Base-by-base conservation (phyloP, 2,797 vertebrate species). In the Scarus forsteni region DNA sequence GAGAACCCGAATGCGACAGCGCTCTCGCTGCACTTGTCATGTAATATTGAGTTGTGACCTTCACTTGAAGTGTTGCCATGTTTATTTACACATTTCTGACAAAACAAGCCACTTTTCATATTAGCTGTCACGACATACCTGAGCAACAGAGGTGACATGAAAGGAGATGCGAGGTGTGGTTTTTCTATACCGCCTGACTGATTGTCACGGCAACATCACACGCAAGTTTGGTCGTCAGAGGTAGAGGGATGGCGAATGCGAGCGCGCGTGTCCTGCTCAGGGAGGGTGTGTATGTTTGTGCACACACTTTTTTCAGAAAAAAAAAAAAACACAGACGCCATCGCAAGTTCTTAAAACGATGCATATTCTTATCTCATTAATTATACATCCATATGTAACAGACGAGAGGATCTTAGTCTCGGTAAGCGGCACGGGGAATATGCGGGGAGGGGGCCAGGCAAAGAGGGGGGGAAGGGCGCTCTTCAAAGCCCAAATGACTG, bases 331-430 rank as follows among this genome's bases (percentile, higher is more conserved):
- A 85, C 83, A 92, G 90, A 89, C 88, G 60, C 86, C 84, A 80
- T 81, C 75, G 73, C 75, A 78, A 83, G 73, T 91, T 91, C 91
- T 92, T 88, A 92, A 93, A 93, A 87, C 79, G 88, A 92, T 92
- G 92, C 92, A 92, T 92, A 92, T 92, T 92, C 91, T 90, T 90
- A 88, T 92, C 92, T 93, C 92, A 93, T 93, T 93, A 93, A 93
- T 93, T 93, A 93, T 93, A 93, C 92, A 93, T 93, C 92, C 92
- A 92, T 93, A 92, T 93, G 92, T 93, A 93, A 92, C 91, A 93
- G 92, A 93, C 92, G 90, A 92, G 92, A 91, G 90, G 89, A 92
- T 93, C 92, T 93, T 93, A 93, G 92, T 92, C 85, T 91, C 90
- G 71, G 92, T 93, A 93, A 93, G 92, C 90, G 91, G 92, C 88